A percentile compares a stretch with the other conserved stretches of the same genome.
Conservation (phyloP, 2,888 invertebrate species). For the Chymomyza procnemis region DNA sequence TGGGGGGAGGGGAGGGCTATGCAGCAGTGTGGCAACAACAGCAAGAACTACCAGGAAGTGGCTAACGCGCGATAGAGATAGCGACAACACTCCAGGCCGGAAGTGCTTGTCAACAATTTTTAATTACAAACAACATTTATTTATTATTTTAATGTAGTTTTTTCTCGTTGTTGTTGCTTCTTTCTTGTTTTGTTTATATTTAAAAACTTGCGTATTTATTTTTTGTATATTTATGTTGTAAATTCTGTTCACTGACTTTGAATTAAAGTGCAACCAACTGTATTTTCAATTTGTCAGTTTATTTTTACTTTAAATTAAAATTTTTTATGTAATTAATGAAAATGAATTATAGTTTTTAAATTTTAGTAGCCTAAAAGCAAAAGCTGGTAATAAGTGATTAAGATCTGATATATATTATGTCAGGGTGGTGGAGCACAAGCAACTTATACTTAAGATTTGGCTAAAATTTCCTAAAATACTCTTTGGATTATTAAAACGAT, state of each 20-base stretch:
- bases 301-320: background rate
- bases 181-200: conserved; percentile 11
- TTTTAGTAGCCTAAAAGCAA: too few species aligned
- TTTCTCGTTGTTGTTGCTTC: conserved; percentile 34
- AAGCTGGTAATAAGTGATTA: too few species aligned
- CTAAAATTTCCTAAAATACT: too few species aligned
- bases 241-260: background rate
- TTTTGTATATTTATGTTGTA: conserved; percentile 2
- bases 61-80: conserved; percentile 13
- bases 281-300: background rate
- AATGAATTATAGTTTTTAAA: background rate
- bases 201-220: background rate
- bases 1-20: too few species aligned
- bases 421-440: too few species aligned
- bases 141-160: conserved; percentile 40
- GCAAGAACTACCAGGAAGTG: background rate
- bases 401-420: too few species aligned
- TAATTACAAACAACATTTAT: conserved; percentile 45
- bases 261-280: background rate
- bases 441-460: too few species aligned
- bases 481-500: too few species aligned
- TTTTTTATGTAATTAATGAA: background rate
- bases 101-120: conserved; percentile 39
- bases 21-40: background rate
- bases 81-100: conserved; percentile 12